Conservation (phyloP, 2,797 vertebrate genomes). For the Notolabrus celidotus region DNA sequence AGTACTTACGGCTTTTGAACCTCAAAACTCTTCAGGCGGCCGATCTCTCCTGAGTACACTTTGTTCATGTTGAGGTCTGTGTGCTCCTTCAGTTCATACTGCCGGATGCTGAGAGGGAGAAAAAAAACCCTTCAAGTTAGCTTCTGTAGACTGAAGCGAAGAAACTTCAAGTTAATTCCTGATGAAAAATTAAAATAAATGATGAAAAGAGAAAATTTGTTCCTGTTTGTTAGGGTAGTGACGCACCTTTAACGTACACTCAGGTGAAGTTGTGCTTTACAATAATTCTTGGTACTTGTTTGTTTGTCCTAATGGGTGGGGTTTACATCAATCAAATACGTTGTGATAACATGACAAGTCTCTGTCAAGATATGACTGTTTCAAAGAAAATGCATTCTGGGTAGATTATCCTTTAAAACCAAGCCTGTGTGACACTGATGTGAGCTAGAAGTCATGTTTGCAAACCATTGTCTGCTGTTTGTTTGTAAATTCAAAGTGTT, state of each 20-base stretch:
- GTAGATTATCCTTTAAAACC: background rate
- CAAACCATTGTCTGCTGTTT: background rate
- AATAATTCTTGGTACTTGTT: background rate
- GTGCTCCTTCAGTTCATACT: constrained; percentile 94
- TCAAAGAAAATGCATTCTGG: background rate
- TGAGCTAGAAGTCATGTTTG: background rate
- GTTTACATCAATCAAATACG: background rate
- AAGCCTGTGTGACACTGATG: background rate
- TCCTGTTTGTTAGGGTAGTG: background rate
- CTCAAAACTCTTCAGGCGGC: constrained; percentile 96
- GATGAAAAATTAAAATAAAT: background rate
- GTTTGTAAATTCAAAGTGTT: background rate
- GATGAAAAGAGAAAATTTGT: background rate
- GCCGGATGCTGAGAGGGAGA: constrained; percentile 89
- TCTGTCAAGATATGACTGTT: background rate
- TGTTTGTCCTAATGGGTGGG: background rate
- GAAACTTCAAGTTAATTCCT: background rate
- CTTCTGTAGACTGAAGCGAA: background rate
- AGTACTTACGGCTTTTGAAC: constrained; percentile 95
- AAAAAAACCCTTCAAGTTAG: constrained; percentile 9
- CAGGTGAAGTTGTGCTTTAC: background rate
- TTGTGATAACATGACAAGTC: background rate
- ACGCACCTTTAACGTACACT: background rate
- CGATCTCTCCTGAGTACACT: constrained; percentile 93
- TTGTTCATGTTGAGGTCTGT: constrained; percentile 90